These are phyloP conservation scores for Caenorhabditis zanzibari DNA, from an alignment of 2,888 invertebrate species.

Conservation along the genomic window DNA sequence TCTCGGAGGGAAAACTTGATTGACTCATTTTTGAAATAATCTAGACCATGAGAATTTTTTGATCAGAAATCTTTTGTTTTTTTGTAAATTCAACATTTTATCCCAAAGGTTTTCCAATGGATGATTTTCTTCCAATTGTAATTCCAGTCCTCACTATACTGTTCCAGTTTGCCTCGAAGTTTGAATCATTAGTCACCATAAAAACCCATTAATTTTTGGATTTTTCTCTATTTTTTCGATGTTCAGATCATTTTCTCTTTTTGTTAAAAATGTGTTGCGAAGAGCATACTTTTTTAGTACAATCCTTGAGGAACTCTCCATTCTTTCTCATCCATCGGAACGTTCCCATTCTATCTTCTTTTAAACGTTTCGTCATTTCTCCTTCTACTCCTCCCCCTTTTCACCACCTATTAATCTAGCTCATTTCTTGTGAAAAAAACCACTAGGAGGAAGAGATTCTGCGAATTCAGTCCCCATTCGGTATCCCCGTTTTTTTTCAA, in stretches of 20 bases:
- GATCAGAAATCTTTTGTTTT: background rate
- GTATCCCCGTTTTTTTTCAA: background rate
- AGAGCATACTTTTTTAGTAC: background rate
- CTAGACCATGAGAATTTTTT: background rate
- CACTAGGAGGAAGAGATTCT: slow-evolving; percentile 32
- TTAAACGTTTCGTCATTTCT: slow-evolving; percentile 9
- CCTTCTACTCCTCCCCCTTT: background rate
- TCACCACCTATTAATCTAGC: slow-evolving; percentile 46
- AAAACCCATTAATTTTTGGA: background rate
- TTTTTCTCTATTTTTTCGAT: background rate
- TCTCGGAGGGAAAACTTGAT: background rate
- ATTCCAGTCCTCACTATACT: no score
- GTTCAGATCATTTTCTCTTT: no score
- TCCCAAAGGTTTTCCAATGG: no score
- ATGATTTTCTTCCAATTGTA: no score
- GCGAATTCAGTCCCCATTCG: slow-evolving; percentile 11
- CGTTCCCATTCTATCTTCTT: slow-evolving; percentile 37
- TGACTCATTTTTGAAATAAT: background rate
- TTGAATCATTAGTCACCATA: no score
- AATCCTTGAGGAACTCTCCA: background rate
- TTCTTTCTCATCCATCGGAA: slow-evolving; percentile 11
- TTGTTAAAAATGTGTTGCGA: background rate
- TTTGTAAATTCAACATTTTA: background rate
- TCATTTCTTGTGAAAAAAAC: slow-evolving; percentile 6
- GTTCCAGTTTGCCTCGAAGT: no score